Percentiles rank a stretch among this genome's conserved stretches.
These are phyloP conservation scores for Heliconius hermathena DNA, from an alignment of 1,140 invertebrate species.

Conservation along the genomic window DNA sequence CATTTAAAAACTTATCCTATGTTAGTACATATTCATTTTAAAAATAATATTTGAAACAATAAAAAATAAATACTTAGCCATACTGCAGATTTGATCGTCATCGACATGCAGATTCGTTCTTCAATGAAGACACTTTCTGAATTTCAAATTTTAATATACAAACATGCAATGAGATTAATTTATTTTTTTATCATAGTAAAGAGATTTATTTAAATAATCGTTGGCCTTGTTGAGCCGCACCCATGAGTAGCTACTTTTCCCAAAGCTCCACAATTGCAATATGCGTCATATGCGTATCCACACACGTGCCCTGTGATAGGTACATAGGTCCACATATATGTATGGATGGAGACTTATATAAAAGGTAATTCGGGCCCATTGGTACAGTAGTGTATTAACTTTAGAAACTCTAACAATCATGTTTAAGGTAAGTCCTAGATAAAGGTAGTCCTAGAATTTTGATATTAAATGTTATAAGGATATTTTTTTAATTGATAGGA, in stretches of 20 bases:
- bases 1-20: too few relatives aligned
- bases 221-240: conserved; percentile 51
- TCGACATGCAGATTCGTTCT: neutral
- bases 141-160: neutral
- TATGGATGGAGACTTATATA: conserved; percentile 52
- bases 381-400: conserved; percentile 49
- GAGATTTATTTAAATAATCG: conserved; percentile 12
- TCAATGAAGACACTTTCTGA: neutral
- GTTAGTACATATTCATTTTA: too few relatives aligned
- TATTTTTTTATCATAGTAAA: neutral
- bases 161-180: neutral
- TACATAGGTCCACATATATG: conserved; percentile 34
- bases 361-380: conserved; percentile 49
- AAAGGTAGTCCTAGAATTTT: neutral
- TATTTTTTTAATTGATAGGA: neutral
- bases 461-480: neutral
- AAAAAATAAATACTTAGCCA: neutral
- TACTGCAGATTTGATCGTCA: neutral
- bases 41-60: too few relatives aligned
- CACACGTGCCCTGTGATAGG: conserved; percentile 48
- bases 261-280: conserved; percentile 43
- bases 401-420: conserved; percentile 59
- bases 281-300: conserved; percentile 43
- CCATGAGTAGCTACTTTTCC: conserved; percentile 44
- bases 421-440: conserved; percentile 59